These are phyloP conservation scores for Chelonus insularis DNA, from an alignment of 1,140 invertebrate species.

Conservation along the genomic window DNA sequence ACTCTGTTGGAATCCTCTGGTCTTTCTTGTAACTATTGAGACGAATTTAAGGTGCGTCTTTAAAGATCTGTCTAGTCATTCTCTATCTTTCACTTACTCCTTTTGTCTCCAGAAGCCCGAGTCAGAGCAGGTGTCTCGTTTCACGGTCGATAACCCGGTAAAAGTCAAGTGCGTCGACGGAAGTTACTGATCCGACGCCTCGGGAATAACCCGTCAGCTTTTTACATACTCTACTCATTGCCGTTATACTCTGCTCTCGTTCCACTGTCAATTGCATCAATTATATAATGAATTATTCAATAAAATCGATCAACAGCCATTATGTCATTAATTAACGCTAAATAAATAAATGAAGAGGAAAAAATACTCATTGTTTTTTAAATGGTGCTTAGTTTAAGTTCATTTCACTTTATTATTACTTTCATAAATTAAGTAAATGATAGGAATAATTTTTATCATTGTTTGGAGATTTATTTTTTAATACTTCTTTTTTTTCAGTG, in stretches of 20 bases:
- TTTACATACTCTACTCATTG: constrained; percentile 3
- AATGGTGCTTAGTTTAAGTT: too few relatives aligned
- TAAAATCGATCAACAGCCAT: too few relatives aligned
- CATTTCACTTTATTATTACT: too few relatives aligned
- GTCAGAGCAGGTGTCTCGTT: constrained; percentile 35
- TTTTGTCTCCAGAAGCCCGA: constrained; percentile 20
- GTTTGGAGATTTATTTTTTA: constrained; percentile 10
- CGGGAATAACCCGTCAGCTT: not conserved
- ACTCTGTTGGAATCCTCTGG: too few relatives aligned
- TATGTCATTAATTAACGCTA: too few relatives aligned
- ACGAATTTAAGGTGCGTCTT: constrained; percentile 26
- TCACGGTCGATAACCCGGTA: constrained; percentile 35
- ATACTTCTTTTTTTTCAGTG: constrained; percentile 9
- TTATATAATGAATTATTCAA: constrained; percentile 3
- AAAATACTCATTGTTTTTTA: constrained; percentile 10
- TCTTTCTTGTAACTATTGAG: not conserved
- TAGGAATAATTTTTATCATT: too few relatives aligned
- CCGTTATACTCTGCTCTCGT: not conserved
- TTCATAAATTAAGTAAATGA: too few relatives aligned
- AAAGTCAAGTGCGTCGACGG: constrained; percentile 36
- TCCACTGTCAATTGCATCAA: not conserved
- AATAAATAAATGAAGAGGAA: constrained; percentile 8
- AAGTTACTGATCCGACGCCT: constrained; percentile 33
- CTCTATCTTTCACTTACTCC: constrained; percentile 1
- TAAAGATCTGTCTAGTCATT: constrained; percentile 5